Evolutionary conservation across 2,888 invertebrate species (phyloP), one percentile per base, ranked within the genome.

Genomic region (Tuberolachnus salignus): DNA sequence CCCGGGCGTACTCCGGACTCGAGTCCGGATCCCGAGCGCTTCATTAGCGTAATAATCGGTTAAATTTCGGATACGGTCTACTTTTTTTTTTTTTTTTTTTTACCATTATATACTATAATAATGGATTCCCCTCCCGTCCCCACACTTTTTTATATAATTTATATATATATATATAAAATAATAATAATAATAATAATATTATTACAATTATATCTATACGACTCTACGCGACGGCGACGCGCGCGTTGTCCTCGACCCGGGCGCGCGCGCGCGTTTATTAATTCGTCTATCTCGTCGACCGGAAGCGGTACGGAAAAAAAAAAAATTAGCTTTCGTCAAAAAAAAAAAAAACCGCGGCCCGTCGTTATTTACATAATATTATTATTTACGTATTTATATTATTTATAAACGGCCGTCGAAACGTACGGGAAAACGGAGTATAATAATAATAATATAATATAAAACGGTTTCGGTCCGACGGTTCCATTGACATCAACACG

Each of bases 371-470:
- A 34, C 34, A 34, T 34, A 34, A 4, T 66, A 23, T 16, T 66
- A n/a, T 49, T 49, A 16, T 21, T 63, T 21, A 26, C 34, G 14
- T 49, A 34, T 72, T 11, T 1, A 51, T 61, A 49, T 23, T 19
- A 49, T 72, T 64, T 46, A n/a, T n/a, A 71, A 61, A 61, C 14
- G 46, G 61, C 10, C 61, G 72, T n/a, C n/a, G n/a, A n/a, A n/a
- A n/a, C n/a, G n/a, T n/a, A n/a, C n/a, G n/a, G n/a, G 61, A 72
- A 71, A 73, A 63, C 51, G 51, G 51, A 1, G 16, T 42, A 42
- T 34, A 34, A 34, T 34, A 34, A 34, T 34, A n/a, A n/a, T n/a
- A n/a, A n/a, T n/a, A n/a, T n/a, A n/a, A 4, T 34, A 34, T 6
- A 34, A 34, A 51, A 16, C 16, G 51, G 51, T 63, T 73, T 51